These are phyloP conservation scores for Xiphorhynchus elegans DNA, from an alignment of 2,113 vertebrate species.

Conservation along the genomic window DNA sequence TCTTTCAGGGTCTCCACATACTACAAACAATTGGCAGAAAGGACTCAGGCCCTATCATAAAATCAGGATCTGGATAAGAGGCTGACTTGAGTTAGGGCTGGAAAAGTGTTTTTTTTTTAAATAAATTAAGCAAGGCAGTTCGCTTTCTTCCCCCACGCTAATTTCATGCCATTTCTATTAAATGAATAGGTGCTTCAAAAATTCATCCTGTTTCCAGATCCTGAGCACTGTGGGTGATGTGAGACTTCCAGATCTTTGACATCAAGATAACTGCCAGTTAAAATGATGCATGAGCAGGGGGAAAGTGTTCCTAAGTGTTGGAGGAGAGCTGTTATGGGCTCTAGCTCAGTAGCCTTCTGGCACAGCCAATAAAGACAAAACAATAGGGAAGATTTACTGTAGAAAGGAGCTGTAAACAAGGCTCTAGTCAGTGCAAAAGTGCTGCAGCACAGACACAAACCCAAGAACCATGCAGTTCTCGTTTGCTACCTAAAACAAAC, in stretches of 20 bases:
- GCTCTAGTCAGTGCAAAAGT: neutral
- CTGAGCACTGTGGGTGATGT: neutral
- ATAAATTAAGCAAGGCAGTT: neutral
- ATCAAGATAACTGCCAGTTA: slow-evolving; percentile 36
- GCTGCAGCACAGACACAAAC: neutral
- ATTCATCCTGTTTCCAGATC: neutral
- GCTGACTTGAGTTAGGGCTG: neutral
- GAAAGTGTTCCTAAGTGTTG: neutral
- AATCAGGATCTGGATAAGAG: neutral
- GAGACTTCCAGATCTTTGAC: neutral
- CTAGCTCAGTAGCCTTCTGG: neutral
- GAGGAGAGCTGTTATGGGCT: neutral
- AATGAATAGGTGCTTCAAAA: neutral
- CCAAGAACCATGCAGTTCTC: neutral
- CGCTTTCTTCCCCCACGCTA: neutral
- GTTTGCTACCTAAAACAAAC: neutral
- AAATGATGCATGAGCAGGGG: neutral
- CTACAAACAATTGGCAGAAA: neutral
- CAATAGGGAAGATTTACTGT: slow-evolving; percentile 1
- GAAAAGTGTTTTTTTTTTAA: neutral
- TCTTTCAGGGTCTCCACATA: neutral
- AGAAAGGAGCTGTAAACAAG: slow-evolving; percentile 25
- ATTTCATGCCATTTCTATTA: neutral
- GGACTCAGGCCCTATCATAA: neutral
- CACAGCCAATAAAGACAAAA: slow-evolving; percentile 11